Evolutionary conservation across 2,113 vertebrate species (phyloP).

Genomic region (Athene noctua): DNA sequence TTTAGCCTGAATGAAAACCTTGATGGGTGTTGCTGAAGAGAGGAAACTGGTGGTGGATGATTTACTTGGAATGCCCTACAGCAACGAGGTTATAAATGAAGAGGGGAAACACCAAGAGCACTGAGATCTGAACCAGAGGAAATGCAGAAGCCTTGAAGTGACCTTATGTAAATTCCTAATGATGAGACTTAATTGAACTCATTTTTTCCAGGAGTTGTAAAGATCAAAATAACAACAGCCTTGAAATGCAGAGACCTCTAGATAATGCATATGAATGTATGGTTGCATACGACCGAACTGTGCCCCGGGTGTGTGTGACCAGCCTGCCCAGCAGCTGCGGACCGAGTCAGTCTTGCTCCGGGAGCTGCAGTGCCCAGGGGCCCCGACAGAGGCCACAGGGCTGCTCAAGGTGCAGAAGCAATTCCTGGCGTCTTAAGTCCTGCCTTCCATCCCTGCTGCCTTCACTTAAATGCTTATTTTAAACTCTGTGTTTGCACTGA

Average conservation of each 20-base stretch:
- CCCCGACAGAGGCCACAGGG: accelerated
- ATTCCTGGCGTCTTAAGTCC: neutral
- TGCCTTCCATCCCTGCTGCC: neutral
- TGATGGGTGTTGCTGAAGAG: neutral
- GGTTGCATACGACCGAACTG: neutral
- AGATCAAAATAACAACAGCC: conserved; percentile 48
- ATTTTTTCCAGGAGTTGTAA: conserved; percentile 24
- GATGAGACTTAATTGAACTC: conserved; percentile 23
- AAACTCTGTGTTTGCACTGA: neutral
- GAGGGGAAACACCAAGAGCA: conserved; percentile 31
- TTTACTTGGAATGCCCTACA: conserved; percentile 56
- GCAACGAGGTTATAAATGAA: conserved; percentile 9
- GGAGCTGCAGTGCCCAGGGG: neutral
- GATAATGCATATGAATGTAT: neutral
- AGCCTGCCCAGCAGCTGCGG: neutral
- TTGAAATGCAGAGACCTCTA: conserved; percentile 24
- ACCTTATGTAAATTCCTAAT: conserved; percentile 60
- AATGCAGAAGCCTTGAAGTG: conserved; percentile 43
- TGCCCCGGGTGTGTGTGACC: neutral
- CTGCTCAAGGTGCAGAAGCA: neutral
- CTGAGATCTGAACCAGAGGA: conserved; percentile 36
- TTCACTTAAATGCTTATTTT: neutral
- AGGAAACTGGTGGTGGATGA: conserved; percentile 61
- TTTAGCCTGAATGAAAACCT: conserved; percentile 42
- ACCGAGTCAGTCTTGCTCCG: accelerated